These are phyloP conservation scores for Heteractis magnifica DNA, from an alignment of 92 coral and sea anemone species.

Conservation along the genomic window DNA sequence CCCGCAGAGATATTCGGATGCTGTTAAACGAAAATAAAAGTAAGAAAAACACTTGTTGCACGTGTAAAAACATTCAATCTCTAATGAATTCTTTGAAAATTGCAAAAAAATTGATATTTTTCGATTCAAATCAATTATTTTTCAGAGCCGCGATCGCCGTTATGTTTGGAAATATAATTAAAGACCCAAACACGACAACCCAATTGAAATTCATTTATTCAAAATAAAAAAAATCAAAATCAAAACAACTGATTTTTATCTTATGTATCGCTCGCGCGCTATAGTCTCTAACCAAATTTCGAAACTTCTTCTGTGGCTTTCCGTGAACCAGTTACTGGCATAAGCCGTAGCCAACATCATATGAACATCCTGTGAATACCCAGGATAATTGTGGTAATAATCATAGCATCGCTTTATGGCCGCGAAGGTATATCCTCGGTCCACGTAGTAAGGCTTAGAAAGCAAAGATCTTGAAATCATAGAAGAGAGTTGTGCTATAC, in stretches of 20 bases:
- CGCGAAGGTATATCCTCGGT: slow-evolving; percentile 66
- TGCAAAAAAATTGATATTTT: neutral
- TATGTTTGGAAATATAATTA: slow-evolving; percentile 5
- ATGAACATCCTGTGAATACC: slow-evolving; percentile 92
- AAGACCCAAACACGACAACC: neutral
- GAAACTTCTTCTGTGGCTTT: slow-evolving; percentile 69
- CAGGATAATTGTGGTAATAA: slow-evolving; percentile 84
- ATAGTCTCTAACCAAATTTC: slow-evolving; percentile 76
- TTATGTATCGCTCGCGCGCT: slow-evolving; percentile 59
- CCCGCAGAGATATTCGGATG: slow-evolving; percentile 1
- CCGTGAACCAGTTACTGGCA: slow-evolving; percentile 92
- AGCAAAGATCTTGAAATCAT: slow-evolving; percentile 75
- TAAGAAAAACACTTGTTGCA: slow-evolving; percentile 29
- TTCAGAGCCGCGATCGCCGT: neutral
- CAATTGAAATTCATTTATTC: slow-evolving; percentile 1
- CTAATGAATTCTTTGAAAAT: slow-evolving; percentile 9
- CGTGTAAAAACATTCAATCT: slow-evolving; percentile 27
- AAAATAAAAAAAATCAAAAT: neutral
- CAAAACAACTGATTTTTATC: slow-evolving; percentile 26
- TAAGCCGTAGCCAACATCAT: slow-evolving; percentile 92
- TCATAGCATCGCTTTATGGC: slow-evolving; percentile 87
- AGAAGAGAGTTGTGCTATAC: slow-evolving; percentile 75
- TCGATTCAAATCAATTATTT: neutral
- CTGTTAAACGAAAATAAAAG: neutral
- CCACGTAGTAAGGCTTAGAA: slow-evolving; percentile 78